Evolutionary conservation across 30 jellyfish, hydroid and myxozoan species (phyloP), one percentile per base, ranked within the genome.

Genomic region (Morbakka virulenta): DNA sequence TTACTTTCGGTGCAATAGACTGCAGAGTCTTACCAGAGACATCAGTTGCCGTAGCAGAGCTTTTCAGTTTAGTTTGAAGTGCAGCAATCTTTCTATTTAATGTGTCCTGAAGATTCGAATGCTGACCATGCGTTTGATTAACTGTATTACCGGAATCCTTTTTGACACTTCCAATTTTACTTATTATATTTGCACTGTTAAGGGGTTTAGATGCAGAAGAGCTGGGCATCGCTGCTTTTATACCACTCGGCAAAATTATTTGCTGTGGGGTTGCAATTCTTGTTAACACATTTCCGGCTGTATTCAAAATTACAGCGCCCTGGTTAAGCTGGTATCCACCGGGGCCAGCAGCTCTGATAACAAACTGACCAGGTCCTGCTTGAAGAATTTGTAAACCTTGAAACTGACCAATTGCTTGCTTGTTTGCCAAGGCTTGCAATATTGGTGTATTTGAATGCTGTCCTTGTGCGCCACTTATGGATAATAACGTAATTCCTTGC

Each of bases 331-430:
- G 88, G 35, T 64, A 81, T 28, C 82, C 62, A 28, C 32, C 32
- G 17, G 68, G 35, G 2, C 64, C 79, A 27, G 77, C 91, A 35
- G 98, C 68, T 3, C 93, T 74, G 28, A 91, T 91, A 31, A 91
- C 79, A 74, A 91, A 91, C 81, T 91, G 96, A 9, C 98, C 98
- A 65, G 95, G 84, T 35, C 87, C 65, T 25, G 96, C 92, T 62
- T 80, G 95, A 28, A 91, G 51, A 14, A 94, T 94, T 36, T 86
- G 91, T 11, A 91, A 77, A 1, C 96, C 96, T 17, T 91, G 89
- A 66, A 78, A 73, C 24, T 74, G 89, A 24, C 41, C 35, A n/a
- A 51, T 75, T 0, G 93, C 93, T 28, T 86, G 88, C 0, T 93
- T 95, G 25, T 77, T 87, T 1, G 93, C 97, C 20, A 89, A 80